Base-by-base conservation (phyloP, 2,888 invertebrate genomes). In the Brachypalpus laphriformis region DNA sequence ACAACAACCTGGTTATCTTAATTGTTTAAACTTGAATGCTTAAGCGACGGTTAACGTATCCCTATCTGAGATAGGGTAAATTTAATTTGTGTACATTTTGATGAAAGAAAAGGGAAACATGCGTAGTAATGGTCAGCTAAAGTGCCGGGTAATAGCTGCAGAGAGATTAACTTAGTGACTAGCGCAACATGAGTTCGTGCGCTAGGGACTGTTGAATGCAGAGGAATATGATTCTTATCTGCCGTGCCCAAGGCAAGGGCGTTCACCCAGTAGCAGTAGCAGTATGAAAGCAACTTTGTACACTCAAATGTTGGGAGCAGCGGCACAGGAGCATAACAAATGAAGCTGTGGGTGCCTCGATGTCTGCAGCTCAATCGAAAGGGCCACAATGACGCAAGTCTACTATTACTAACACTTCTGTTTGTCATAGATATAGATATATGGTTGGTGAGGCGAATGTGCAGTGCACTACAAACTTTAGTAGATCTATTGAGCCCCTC, bases 11-110 rank as follows among this genome's bases (percentile, higher is more conserved):
- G 42, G 68, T 78, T 83, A 83, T 83, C 83, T 83, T 75, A 83
- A 83, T 83, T 83, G 83, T 78, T 80, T 80, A 34, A 70, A 75
- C 42, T 78, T 70, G 51, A 78, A 83, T 78, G 83, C 63, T 78
- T 63, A 80, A 65, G 57, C 70, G 66, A 63, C 56, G 77, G 25
- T 65, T 70, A 63, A 34, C 9, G 34, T 34, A 34, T 34, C 56
- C 6, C 59, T 20, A 74, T 63, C 83, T 47, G 40, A n/a, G n/a
- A 34, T 68, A 42, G 56, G 47, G 57, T 70, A 83, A 71, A 51
- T 80, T 83, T 57, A 63, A 83, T 80, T 77, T 56, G 49, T 18
- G 25, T 37, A 42, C 63, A 40, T 31, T 72, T 28, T 11, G 49
- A 59, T 66, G 37, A 65, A 34, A 11, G 14, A 37, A 34, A n/a